Evolutionary conservation across 2,797 vertebrate species (phyloP).

Genomic region (Centropyge bicolor): DNA sequence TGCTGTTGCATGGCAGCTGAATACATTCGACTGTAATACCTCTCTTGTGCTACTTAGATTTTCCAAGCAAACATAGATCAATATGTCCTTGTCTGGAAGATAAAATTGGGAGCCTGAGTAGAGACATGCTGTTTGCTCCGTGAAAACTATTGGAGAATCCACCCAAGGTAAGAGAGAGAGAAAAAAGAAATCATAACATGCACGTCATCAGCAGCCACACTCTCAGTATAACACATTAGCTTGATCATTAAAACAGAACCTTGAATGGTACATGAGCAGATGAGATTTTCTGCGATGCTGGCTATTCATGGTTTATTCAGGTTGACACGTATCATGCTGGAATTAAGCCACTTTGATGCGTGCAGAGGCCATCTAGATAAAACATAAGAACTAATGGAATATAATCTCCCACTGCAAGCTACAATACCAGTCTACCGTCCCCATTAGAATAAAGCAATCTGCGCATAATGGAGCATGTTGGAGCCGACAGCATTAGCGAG

Average conservation of each 20-base stretch:
- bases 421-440: not conserved
- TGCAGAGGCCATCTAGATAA: constrained; percentile 47
- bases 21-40: constrained; percentile 24
- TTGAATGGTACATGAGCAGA: constrained; percentile 26
- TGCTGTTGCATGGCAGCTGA: constrained; percentile 16
- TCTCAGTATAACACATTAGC: not conserved
- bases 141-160: constrained; percentile 22
- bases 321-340: constrained; percentile 28
- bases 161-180: not conserved
- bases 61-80: constrained; percentile 40
- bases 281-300: constrained; percentile 33
- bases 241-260: constrained; percentile 44
- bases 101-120: constrained; percentile 30
- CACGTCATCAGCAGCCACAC: constrained; percentile 2
- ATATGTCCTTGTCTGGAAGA: constrained; percentile 45
- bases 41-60: constrained; percentile 36
- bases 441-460: constrained; percentile 52
- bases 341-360: constrained; percentile 40
- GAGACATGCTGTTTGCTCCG: constrained; percentile 36
- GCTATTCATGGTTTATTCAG: constrained; percentile 41
- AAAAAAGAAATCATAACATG: not conserved
- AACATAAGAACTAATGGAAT: constrained; percentile 62
- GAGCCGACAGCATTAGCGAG: constrained; percentile 32
- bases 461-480: constrained; percentile 49
- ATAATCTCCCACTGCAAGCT: constrained; percentile 49